phyloP scores from a whole-genome alignment of 2,797 vertebrate species.

The Coregonus ussuriensis region DNA sequence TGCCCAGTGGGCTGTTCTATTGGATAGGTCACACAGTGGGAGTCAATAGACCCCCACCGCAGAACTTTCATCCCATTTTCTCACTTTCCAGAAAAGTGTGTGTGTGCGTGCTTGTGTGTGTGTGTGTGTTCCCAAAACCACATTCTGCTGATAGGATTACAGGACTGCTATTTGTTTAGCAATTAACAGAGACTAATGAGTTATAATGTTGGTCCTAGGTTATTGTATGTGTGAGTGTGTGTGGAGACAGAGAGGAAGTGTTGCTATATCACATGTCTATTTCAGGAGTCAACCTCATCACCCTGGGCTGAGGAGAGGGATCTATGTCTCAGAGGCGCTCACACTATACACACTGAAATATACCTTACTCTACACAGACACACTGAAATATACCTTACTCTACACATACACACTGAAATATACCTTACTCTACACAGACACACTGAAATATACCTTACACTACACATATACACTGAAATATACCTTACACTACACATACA shows the following conservation, averaged over 20 bases:
- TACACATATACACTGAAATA: too few relatives aligned
- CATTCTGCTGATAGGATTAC: not conserved
- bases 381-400: not conserved
- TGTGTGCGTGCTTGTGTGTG: constrained; percentile 6
- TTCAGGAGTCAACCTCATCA: constrained; percentile 23
- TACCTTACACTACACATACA: too few relatives aligned
- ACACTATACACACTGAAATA: constrained; percentile 1
- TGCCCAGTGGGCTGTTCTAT: too few relatives aligned
- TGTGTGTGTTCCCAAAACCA: constrained; percentile 2
- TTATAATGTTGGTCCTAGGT: constrained; percentile 4
- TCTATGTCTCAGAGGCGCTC: not conserved
- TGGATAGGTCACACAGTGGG: too few relatives aligned
- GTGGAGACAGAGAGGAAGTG: too few relatives aligned
- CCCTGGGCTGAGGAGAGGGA: constrained; percentile 1
- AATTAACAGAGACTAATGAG: constrained; percentile 12
- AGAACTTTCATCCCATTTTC: too few relatives aligned
- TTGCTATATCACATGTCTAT: constrained; percentile 17
- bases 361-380: not conserved
- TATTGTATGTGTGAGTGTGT: not conserved
- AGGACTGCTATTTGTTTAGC: not conserved
- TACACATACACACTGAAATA: not conserved
- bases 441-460: too few relatives aligned
- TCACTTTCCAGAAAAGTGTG: too few relatives aligned
- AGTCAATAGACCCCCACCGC: too few relatives aligned
- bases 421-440: too few relatives aligned